These are phyloP conservation scores for Myiotriccus ornatus DNA, from an alignment of 2,797 vertebrate genomes.

Conservation along the genomic window DNA sequence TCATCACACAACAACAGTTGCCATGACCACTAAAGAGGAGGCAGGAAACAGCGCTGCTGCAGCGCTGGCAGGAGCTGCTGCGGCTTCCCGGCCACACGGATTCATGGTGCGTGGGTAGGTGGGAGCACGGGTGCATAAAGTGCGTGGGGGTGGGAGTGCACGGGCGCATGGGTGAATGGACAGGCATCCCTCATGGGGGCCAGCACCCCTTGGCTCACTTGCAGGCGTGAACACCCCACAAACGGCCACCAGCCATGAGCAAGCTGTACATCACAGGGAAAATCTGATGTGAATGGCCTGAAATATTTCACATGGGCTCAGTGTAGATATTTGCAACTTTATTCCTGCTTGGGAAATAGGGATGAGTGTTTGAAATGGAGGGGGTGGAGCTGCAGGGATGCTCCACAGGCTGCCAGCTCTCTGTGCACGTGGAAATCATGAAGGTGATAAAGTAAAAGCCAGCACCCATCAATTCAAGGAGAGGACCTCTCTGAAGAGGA, in stretches of 20 bases:
- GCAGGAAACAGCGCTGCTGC: background rate
- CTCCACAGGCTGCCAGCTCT: fast-evolving
- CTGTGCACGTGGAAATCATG: too few species aligned
- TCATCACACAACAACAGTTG: slow-evolving; percentile 3
- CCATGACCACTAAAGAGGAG: slow-evolving; percentile 6
- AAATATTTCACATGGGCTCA: background rate
- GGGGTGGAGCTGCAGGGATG: background rate
- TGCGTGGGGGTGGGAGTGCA: background rate
- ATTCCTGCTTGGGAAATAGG: background rate
- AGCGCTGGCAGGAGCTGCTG: background rate
- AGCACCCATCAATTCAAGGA: background rate
- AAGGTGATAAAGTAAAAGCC: background rate
- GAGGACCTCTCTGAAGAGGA: background rate
- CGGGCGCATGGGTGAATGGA: too few species aligned
- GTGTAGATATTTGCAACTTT: background rate
- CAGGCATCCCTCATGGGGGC: background rate
- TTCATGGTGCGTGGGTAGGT: background rate
- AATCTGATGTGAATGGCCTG: fast-evolving
- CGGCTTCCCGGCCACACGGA: fast-evolving
- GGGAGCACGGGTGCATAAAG: background rate
- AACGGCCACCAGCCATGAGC: background rate
- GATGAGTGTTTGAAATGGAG: background rate
- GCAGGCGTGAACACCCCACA: background rate
- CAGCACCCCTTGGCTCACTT: background rate
- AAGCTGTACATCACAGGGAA: background rate